Base-by-base conservation (phyloP, 2,113 vertebrate species). In the Rousettus leschenaultii region DNA sequence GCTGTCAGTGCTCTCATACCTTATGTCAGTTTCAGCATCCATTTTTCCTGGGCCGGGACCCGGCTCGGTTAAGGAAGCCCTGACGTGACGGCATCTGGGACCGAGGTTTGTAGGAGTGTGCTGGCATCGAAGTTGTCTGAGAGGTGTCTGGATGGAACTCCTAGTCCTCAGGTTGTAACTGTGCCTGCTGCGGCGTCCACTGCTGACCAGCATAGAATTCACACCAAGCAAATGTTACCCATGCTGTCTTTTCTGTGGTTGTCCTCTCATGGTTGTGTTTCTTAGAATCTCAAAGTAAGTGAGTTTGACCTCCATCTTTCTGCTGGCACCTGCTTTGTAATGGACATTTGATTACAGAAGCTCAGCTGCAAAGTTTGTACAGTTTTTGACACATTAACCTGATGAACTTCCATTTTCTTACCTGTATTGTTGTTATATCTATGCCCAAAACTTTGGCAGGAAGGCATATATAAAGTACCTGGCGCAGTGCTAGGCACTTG, bases 1-100 rank as follows among this genome's bases (percentile, higher is more conserved):
- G 24, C 6, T 16, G 0, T 45, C 8, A 5, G 40, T 35, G 11
- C 9, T 35, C 55, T 13, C 6, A 0, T 1, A 51, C 45, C 65
- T 66, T 75, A 35, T 18, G 7, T 73, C 53, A 19, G 3, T 71
- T 45, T 68, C n/a, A 55, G 0, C 4, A 24, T 43, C 86, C 40
- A 84, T 51, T 51, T 48, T 18, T 63, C 30, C 15, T 6, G 83
- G 57, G 14, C 21, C 57, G 71, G 63, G 66, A 48, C n/a, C 16
- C 1, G 1, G 15, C 4, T 5, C 24, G 40, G 35, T 28, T 51
- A 57, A 74, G 33, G 35, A n/a, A 40, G 66, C 3, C 33, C 16
- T 55, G 35, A 40, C 4, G 1, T 61, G 71, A 65, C 21, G 33
- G 66, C 28, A n/a, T 35, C 73, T 51, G 3, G 16, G 45, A 6